These are phyloP conservation scores for Deroptyus accipitrinus DNA, from an alignment of 2,113 vertebrate genomes.

Conservation along the genomic window DNA sequence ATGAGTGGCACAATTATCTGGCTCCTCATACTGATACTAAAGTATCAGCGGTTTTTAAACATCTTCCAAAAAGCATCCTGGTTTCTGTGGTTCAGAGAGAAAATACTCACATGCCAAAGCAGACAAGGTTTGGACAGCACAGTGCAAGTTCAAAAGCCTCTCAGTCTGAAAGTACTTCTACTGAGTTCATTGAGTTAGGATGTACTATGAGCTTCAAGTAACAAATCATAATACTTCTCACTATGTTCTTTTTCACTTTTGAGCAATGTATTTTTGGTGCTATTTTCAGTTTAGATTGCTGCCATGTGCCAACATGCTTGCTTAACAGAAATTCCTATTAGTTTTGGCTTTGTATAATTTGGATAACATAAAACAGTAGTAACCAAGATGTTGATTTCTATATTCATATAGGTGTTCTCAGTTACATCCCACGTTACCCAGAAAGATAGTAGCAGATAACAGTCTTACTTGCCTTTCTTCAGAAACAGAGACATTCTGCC, in stretches of 20 bases:
- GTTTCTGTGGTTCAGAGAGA: neutral
- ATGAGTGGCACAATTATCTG: neutral
- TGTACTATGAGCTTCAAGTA: neutral
- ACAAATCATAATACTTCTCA: neutral
- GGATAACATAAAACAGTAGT: neutral
- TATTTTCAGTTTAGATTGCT: slow-evolving; percentile 16
- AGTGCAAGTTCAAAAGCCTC: neutral
- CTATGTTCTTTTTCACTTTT: neutral
- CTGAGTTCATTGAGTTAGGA: neutral
- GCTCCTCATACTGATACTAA: neutral
- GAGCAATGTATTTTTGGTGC: neutral
- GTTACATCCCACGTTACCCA: neutral
- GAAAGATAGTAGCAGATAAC: neutral
- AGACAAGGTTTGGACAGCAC: neutral
- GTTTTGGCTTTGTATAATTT: neutral
- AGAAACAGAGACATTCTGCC: neutral
- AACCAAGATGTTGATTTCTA: neutral
- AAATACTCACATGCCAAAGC: neutral
- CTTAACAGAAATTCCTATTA: neutral
- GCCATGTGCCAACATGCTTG: neutral
- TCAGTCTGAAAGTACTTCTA: neutral
- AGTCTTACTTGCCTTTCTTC: neutral
- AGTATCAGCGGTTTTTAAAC: neutral
- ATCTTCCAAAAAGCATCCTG: neutral
- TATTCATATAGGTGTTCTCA: neutral